Conservation (phyloP, 2,888 invertebrate species). For the Folsomia candida region DNA sequence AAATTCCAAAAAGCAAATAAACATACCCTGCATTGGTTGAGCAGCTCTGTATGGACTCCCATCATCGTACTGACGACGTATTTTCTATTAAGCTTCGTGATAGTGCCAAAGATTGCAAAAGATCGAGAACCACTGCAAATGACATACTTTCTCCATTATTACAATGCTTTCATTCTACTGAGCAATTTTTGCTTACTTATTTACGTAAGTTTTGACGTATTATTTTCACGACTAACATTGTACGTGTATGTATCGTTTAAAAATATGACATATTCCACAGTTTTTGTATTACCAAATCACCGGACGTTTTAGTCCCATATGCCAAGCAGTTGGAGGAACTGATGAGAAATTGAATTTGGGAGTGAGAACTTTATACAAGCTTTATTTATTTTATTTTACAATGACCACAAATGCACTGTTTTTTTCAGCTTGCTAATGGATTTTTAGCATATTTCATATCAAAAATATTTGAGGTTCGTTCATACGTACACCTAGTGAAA, state of each 20-base stretch:
- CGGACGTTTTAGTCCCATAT: background rate
- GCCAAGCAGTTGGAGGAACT: background rate
- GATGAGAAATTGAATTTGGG: background rate
- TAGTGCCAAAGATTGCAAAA: background rate
- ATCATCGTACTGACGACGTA: background rate
- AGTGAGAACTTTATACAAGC: background rate
- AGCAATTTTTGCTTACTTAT: background rate
- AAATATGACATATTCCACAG: background rate
- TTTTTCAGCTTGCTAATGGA: constrained; percentile 4
- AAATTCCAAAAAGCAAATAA: too few species aligned
- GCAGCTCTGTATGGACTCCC: background rate
- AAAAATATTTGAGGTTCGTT: constrained; percentile 5
- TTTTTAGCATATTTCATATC: constrained; percentile 7
- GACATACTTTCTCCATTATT: background rate
- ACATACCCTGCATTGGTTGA: background rate
- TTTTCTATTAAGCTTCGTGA: background rate
- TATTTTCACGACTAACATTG: background rate
- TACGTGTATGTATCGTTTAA: background rate
- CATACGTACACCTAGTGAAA: background rate
- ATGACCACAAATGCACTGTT: too few species aligned
- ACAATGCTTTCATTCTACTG: background rate
- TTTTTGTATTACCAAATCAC: background rate
- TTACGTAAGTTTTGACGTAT: background rate
- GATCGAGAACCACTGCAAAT: background rate
- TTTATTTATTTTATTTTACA: background rate